phyloP scores from a whole-genome alignment of 2,113 vertebrate genomes.

The Corydoras sp. region DNA sequence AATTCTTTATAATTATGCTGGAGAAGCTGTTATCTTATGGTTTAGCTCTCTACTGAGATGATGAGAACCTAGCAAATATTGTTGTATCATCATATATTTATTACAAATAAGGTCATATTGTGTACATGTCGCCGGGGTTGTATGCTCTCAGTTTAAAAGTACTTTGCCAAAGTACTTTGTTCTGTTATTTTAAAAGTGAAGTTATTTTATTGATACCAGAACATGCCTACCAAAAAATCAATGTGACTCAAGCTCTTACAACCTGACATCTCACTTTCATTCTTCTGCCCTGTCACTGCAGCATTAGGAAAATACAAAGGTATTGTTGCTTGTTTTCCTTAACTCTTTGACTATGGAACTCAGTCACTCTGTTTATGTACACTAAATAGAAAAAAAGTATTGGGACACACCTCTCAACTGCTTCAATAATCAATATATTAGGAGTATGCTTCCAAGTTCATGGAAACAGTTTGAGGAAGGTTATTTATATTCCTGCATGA shows the following conservation, averaged over 20 bases:
- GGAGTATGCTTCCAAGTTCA: too few relatives aligned
- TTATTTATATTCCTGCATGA: not conserved
- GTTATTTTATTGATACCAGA: not conserved
- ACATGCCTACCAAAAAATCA: slow-evolving; percentile 8
- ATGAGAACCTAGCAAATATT: too few relatives aligned
- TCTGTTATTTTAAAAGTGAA: too few relatives aligned
- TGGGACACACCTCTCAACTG: too few relatives aligned
- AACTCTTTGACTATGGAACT: not conserved
- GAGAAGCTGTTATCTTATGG: too few relatives aligned
- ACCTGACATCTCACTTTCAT: not conserved
- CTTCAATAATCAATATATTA: too few relatives aligned
- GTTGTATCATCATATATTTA: not conserved
- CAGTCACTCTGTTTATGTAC: not conserved
- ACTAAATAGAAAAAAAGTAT: too few relatives aligned
- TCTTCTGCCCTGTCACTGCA: too few relatives aligned
- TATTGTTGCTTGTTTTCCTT: slow-evolving; percentile 49
- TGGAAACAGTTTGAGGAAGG: too few relatives aligned
- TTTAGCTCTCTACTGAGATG: too few relatives aligned
- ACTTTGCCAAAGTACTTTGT: not conserved
- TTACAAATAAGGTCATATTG: not conserved
- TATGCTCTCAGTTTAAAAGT: not conserved
- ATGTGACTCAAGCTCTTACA: slow-evolving; percentile 44
- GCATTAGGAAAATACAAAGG: too few relatives aligned
- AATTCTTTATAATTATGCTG: too few relatives aligned
- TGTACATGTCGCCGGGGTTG: not conserved